A percentile compares a stretch with the other conserved stretches of the same genome.
Conservation (phyloP, 2,797 vertebrate species). For the Chelon labrosus region DNA sequence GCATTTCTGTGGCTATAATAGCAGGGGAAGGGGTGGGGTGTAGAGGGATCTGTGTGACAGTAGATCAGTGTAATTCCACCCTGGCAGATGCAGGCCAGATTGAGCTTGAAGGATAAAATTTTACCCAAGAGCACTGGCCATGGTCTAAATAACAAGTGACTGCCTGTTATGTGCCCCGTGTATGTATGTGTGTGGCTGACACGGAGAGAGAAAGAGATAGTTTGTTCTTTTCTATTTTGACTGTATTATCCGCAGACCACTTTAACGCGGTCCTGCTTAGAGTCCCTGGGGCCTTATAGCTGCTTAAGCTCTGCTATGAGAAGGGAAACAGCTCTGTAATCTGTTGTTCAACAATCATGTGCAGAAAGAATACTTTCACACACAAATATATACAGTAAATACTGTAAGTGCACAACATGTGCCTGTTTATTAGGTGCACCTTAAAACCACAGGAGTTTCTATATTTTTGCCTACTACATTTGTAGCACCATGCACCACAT, state of each 20-base stretch:
- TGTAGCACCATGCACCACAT: too few relatives aligned
- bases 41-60: conserved; percentile 39
- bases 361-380: background rate
- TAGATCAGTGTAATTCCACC: conserved; percentile 78
- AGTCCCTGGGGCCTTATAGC: conserved; percentile 41
- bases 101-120: conserved; percentile 81
- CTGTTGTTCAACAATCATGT: conserved; percentile 2
- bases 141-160: conserved; percentile 58
- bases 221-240: conserved; percentile 40
- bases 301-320: conserved; percentile 55
- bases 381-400: background rate
- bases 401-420: too few relatives aligned
- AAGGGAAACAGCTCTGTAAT: conserved; percentile 36
- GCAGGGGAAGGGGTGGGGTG: background rate
- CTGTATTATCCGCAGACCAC: conserved; percentile 71
- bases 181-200: conserved; percentile 18
- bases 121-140: conserved; percentile 73
- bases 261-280: conserved; percentile 66
- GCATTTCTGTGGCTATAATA: conserved; percentile 10
- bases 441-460: too few relatives aligned
- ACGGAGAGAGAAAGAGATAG: background rate
- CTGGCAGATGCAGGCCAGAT: conserved; percentile 79
- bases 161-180: conserved; percentile 27
- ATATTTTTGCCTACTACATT: too few relatives aligned
- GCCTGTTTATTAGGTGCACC: too few relatives aligned